Evolutionary conservation across 1,140 invertebrate genomes (phyloP).

Genomic region (Sipha flava): DNA sequence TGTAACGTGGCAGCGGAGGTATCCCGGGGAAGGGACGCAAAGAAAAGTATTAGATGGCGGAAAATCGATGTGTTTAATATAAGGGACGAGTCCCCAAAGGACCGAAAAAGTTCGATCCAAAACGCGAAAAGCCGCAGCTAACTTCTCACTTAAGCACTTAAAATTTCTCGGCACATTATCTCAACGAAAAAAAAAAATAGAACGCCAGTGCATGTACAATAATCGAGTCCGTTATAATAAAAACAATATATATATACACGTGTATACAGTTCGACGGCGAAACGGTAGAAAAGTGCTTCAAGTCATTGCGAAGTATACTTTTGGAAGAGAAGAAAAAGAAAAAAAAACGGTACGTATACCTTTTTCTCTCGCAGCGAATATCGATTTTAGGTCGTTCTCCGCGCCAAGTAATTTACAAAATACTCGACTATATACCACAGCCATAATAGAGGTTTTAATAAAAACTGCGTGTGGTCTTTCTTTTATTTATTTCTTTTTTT

Average conservation of each 20-base stretch:
- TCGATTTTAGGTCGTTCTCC: not conserved
- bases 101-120: conserved; percentile 21
- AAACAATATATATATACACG: too few species aligned
- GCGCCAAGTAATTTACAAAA: not conserved
- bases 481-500: not conserved
- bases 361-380: too few species aligned
- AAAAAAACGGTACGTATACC: too few species aligned
- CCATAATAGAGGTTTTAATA: not conserved
- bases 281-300: not conserved
- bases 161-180: not conserved
- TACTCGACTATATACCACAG: too few species aligned
- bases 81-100: conserved; percentile 10
- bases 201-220: not conserved
- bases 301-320: not conserved
- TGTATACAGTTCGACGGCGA: not conserved
- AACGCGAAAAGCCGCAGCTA: conserved; percentile 23
- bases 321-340: too few species aligned
- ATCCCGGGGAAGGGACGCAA: too few species aligned
- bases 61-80: conserved; percentile 29
- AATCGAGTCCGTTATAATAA: not conserved
- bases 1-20: too few species aligned
- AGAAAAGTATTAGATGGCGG: not conserved
- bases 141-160: conserved; percentile 32
- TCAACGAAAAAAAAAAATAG: not conserved
- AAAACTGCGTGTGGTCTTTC: not conserved